phyloP scores from a whole-genome alignment of 2,888 invertebrate species.

The Drosophila barbarae region DNA sequence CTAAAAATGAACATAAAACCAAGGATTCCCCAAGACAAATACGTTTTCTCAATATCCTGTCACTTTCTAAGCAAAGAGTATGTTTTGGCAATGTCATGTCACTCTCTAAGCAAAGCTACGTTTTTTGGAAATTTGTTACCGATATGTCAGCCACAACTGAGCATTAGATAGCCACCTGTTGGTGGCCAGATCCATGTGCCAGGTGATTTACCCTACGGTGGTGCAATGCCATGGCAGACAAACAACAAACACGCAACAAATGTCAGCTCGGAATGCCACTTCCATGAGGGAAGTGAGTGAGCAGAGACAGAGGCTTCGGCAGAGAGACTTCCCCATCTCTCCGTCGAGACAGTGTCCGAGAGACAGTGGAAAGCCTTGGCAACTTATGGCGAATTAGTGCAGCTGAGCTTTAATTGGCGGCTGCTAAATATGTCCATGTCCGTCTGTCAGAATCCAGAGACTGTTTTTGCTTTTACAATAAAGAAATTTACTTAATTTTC shows the following conservation, averaged over 20 bases:
- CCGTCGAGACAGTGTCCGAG: slow-evolving; percentile 26
- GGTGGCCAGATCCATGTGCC: background rate
- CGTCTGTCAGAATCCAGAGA: slow-evolving; percentile 31
- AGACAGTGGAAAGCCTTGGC: slow-evolving; percentile 49
- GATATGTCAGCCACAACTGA: slow-evolving; percentile 1
- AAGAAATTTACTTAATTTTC: slow-evolving; percentile 36
- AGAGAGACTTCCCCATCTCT: background rate
- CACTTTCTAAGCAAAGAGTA: background rate
- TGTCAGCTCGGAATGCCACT: slow-evolving; percentile 51
- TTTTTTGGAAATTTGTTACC: slow-evolving; percentile 6
- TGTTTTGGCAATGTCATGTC: background rate
- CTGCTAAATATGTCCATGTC: slow-evolving; percentile 36
- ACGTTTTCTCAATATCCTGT: background rate
- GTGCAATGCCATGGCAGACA: slow-evolving; percentile 5
- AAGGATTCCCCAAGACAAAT: no score
- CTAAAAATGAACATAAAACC: no score
- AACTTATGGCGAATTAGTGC: slow-evolving; percentile 72
- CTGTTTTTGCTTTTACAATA: slow-evolving; percentile 12
- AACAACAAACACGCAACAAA: slow-evolving; percentile 53
- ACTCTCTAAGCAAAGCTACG: background rate
- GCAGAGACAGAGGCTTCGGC: background rate
- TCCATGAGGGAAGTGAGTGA: slow-evolving; percentile 18
- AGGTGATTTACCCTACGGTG: slow-evolving; percentile 25
- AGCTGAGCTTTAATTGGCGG: slow-evolving; percentile 64
- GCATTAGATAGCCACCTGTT: slow-evolving; percentile 14